Percentiles rank a stretch among this genome's conserved stretches.
Conservation (phyloP, 2,888 invertebrate species). For the Patella ulyssiponensis region DNA sequence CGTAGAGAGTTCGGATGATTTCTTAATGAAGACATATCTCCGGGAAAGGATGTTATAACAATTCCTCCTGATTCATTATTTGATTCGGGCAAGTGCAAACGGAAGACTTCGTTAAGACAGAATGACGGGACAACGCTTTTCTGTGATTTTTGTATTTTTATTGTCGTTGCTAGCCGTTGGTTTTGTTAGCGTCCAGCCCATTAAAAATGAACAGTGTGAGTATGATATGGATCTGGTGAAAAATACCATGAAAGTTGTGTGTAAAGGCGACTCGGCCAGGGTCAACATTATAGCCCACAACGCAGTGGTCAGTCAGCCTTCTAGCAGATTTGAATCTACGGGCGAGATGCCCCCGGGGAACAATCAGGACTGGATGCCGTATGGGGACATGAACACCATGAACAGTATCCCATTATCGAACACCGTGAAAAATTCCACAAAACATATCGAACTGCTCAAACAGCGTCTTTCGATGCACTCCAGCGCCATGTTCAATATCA, state of each 20-base stretch:
- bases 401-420: conserved; percentile 26
- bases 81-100: no score
- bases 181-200: conserved; percentile 11
- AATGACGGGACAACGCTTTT: no score
- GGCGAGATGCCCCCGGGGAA: neutral
- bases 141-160: no score
- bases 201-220: conserved; percentile 37
- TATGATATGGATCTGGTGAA: conserved; percentile 39
- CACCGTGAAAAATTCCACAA: conserved; percentile 49
- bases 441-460: conserved; percentile 45
- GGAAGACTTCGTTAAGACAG: no score
- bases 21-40: no score
- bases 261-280: conserved; percentile 33
- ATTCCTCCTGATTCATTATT: no score
- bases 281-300: conserved; percentile 40
- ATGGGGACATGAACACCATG: neutral
- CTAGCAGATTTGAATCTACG: neutral
- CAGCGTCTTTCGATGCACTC: conserved; percentile 44
- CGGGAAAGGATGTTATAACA: no score
- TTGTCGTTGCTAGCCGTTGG: neutral
- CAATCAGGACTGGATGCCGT: conserved; percentile 1
- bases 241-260: conserved; percentile 38
- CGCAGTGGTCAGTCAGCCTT: conserved; percentile 21
- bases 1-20: no score
- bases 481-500: conserved; percentile 49